phyloP scores from a whole-genome alignment of 2,888 invertebrate genomes.

The Drosophila suboccidentalis region DNA sequence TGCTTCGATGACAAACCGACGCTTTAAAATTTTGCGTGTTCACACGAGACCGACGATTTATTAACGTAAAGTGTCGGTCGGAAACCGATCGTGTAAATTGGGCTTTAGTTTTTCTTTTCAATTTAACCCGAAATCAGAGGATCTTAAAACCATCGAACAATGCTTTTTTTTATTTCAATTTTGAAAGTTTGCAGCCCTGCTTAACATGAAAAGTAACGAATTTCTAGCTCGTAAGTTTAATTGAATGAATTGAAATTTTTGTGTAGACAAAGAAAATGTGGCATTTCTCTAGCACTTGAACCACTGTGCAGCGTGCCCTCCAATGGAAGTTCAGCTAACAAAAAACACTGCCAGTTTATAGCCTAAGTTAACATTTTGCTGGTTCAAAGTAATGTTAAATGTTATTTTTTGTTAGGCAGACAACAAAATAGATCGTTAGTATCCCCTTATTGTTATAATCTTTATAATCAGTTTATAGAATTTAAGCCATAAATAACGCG shows the following conservation, averaged over 20 bases:
- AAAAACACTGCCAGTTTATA: conserved; percentile 48
- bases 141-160: too few species aligned
- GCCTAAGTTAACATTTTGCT: neutral
- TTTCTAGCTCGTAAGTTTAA: conserved; percentile 23
- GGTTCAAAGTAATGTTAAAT: neutral
- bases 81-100: too few species aligned
- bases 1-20: too few species aligned
- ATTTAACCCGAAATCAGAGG: neutral
- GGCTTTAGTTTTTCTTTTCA: neutral
- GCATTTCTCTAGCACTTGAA: conserved; percentile 41
- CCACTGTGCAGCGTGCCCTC: conserved; percentile 35
- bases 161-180: neutral
- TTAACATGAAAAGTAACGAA: conserved; percentile 33
- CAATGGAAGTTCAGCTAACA: conserved; percentile 10
- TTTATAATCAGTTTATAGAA: neutral
- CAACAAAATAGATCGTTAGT: neutral
- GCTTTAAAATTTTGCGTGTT: too few species aligned
- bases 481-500: neutral
- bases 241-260: conserved; percentile 1
- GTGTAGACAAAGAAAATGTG: conserved; percentile 29
- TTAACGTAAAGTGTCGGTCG: too few species aligned
- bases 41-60: too few species aligned
- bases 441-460: conserved; percentile 5
- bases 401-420: neutral
- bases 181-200: neutral